These are phyloP conservation scores for Phenganax subtilis DNA, from an alignment of 92 coral and sea anemone genomes.

Conservation along the genomic window DNA sequence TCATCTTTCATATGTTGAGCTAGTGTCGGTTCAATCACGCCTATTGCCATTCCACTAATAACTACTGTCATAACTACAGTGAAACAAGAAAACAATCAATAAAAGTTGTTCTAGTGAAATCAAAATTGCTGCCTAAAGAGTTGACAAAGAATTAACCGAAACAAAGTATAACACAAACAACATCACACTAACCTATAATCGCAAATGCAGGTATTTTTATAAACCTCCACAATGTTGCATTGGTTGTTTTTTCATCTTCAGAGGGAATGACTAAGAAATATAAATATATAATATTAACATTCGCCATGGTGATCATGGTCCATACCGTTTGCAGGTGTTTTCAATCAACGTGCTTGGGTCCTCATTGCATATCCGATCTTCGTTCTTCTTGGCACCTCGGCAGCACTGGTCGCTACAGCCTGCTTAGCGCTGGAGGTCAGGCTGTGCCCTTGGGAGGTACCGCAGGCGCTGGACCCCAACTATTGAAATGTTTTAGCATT, in stretches of 20 bases:
- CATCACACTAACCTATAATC: slow-evolving; percentile 57
- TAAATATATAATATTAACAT: too few species aligned
- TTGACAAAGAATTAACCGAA: not conserved
- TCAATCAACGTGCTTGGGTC: too few species aligned
- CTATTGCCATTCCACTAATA: slow-evolving; percentile 67
- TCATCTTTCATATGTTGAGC: slow-evolving; percentile 72
- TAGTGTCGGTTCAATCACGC: slow-evolving; percentile 79
- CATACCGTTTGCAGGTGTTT: too few species aligned
- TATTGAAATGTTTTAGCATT: too few species aligned
- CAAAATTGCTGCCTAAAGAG: not conserved
- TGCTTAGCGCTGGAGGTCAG: too few species aligned
- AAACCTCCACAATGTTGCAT: slow-evolving; percentile 50
- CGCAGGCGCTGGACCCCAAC: too few species aligned
- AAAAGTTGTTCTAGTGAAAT: slow-evolving; percentile 38
- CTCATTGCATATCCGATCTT: too few species aligned
- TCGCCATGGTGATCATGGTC: too few species aligned
- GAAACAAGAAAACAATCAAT: slow-evolving; percentile 8
- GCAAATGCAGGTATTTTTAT: slow-evolving; percentile 70
- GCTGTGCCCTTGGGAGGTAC: too few species aligned
- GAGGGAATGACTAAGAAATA: not conserved
- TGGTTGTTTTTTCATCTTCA: not conserved
- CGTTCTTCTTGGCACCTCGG: too few species aligned
- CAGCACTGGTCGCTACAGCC: too few species aligned
- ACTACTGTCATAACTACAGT: slow-evolving; percentile 18
- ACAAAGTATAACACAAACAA: not conserved